A percentile compares a stretch with the other conserved stretches of the same genome.
These are phyloP conservation scores for Agrochola circellaris DNA, from an alignment of 2,888 invertebrate genomes.

Conservation along the genomic window DNA sequence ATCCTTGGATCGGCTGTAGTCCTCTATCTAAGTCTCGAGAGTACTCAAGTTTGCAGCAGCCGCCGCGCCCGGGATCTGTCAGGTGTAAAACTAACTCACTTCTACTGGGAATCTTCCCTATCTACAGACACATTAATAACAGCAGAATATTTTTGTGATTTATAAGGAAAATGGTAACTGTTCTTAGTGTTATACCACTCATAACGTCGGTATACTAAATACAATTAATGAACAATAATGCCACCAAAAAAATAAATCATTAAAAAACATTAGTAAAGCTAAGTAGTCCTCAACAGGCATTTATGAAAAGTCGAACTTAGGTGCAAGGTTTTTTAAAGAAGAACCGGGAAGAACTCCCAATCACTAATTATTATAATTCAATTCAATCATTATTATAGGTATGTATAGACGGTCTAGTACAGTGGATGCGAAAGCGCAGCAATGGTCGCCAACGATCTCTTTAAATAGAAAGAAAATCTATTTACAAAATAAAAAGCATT, in stretches of 20 bases:
- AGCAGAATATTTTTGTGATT: slow-evolving; percentile 16
- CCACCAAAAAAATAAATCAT: neutral
- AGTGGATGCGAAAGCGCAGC: neutral
- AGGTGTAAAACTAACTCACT: slow-evolving; percentile 54
- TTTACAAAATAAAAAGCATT: neutral
- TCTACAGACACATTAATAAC: slow-evolving; percentile 32
- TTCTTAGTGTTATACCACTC: no score
- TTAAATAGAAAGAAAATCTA: neutral
- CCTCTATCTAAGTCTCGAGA: slow-evolving; percentile 43
- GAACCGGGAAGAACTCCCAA: neutral
- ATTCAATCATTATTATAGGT: neutral
- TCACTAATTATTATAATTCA: neutral
- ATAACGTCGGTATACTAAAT: neutral
- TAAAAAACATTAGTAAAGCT: no score
- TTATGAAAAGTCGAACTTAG: neutral
- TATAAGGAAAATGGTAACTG: neutral
- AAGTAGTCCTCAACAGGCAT: neutral
- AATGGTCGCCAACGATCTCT: neutral
- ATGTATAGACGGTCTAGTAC: neutral
- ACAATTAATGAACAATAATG: neutral
- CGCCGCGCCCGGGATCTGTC: slow-evolving; percentile 46
- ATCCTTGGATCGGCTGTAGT: slow-evolving; percentile 42
- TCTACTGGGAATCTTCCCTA: slow-evolving; percentile 27
- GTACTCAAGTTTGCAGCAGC: slow-evolving; percentile 51
- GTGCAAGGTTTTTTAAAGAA: neutral